phyloP scores from a whole-genome alignment of 1,140 invertebrate genomes.

The Planococcus citri region DNA sequence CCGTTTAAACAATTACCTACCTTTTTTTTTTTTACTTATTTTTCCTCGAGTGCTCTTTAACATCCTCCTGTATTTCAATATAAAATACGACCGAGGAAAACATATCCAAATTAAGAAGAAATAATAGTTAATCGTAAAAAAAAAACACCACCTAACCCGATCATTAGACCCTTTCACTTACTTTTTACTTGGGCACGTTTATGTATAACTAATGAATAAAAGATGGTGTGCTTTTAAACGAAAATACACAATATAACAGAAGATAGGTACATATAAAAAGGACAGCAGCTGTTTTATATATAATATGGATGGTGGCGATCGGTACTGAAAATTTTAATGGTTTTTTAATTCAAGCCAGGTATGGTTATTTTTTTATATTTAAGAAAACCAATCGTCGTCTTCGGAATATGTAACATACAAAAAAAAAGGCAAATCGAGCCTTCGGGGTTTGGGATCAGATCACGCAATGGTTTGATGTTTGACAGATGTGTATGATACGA shows the following conservation, averaged over 20 bases:
- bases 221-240: neutral
- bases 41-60: too few relatives aligned
- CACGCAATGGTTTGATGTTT: neutral
- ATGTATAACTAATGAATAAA: neutral
- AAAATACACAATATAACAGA: neutral
- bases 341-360: neutral
- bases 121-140: neutral
- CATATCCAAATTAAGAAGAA: neutral
- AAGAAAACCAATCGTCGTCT: too few relatives aligned
- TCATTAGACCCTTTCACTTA: neutral
- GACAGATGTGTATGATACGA: neutral
- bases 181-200: neutral
- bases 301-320: neutral
- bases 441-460: neutral
- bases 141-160: neutral
- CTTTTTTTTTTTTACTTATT: too few relatives aligned
- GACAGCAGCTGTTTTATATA: neutral
- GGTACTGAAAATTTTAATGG: conserved; percentile 1
- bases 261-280: too few relatives aligned
- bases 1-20: too few relatives aligned
- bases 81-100: too few relatives aligned
- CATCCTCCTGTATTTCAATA: too few relatives aligned
- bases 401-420: neutral
- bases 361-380: neutral
- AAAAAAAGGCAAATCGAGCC: neutral